Percentiles rank a stretch among this genome's conserved stretches.
Evolutionary conservation across 2,888 invertebrate genomes (phyloP).

Genomic region (Melinaea menophilus): DNA sequence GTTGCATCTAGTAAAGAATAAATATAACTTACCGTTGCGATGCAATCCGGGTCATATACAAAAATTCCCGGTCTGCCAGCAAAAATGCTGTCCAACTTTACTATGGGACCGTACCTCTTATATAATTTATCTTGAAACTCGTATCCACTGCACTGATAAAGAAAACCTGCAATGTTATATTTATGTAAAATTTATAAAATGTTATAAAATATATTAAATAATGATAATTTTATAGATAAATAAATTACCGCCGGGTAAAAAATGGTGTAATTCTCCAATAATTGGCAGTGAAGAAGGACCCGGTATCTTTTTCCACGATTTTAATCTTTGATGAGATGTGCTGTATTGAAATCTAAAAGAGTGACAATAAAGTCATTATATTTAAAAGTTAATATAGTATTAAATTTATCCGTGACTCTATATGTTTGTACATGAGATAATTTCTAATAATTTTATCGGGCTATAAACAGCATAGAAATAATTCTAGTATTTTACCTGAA

Average conservation of each 20-base stretch:
- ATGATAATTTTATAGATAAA: background rate
- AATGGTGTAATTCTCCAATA: conserved; percentile 50
- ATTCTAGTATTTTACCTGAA: too few relatives aligned
- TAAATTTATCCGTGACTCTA: background rate
- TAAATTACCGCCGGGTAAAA: conserved; percentile 48
- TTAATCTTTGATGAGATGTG: conserved; percentile 22
- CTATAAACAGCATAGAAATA: too few relatives aligned
- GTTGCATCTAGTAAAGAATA: background rate
- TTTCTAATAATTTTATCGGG: too few relatives aligned
- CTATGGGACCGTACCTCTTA: conserved; percentile 35
- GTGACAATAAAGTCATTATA: too few relatives aligned
- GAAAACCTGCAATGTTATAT: background rate
- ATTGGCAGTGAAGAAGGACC: conserved; percentile 64
- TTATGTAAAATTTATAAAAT: background rate
- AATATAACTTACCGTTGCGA: conserved; percentile 37
- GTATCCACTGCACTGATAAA: background rate
- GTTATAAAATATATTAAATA: background rate
- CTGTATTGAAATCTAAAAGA: background rate
- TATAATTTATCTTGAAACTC: conserved; percentile 19
- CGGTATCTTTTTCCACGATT: conserved; percentile 65
- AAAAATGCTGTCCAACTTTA: conserved; percentile 30
- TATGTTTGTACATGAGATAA: too few relatives aligned
- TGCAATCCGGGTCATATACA: conserved; percentile 33
- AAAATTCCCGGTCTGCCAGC: conserved; percentile 30
- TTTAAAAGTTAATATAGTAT: background rate